Evolutionary conservation across 2,888 invertebrate genomes (phyloP).

Genomic region (Atrina japonica): DNA sequence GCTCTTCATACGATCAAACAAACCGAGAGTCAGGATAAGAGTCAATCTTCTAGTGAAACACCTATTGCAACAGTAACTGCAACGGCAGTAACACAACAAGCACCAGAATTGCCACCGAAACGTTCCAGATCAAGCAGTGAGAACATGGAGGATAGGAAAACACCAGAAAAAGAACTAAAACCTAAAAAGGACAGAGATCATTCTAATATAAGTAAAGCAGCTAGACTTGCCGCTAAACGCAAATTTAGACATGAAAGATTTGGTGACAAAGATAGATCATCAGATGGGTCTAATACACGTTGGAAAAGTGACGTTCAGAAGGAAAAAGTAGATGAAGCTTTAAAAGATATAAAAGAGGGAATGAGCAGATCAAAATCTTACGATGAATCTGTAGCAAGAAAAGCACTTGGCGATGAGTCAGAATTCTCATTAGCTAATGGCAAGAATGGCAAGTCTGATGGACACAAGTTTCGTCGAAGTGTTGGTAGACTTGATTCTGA

Average conservation of each 20-base stretch:
- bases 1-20: conserved; percentile 57
- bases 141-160: conserved; percentile 42
- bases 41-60: conserved; percentile 14
- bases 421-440: conserved; percentile 42
- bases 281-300: conserved; percentile 56
- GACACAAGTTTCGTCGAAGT: conserved; percentile 58
- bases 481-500: conserved; percentile 62
- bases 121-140: conserved; percentile 34
- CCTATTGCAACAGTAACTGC: conserved; percentile 22
- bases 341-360: conserved; percentile 63
- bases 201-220: conserved; percentile 57
- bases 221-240: conserved; percentile 71
- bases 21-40: conserved; percentile 6
- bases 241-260: conserved; percentile 71
- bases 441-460: conserved; percentile 36
- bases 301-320: conserved; percentile 73
- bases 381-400: conserved; percentile 72
- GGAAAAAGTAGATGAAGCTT: conserved; percentile 69
- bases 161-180: conserved; percentile 38
- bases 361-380: conserved; percentile 76
- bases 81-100: conserved; percentile 13
- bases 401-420: conserved; percentile 55
- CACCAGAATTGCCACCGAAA: conserved; percentile 35
- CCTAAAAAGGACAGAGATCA: conserved; percentile 31
- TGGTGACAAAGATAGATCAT: conserved; percentile 66